Base-by-base conservation (phyloP, 92 coral and sea anemone genomes). In the Zoanthus sansibaricus region DNA sequence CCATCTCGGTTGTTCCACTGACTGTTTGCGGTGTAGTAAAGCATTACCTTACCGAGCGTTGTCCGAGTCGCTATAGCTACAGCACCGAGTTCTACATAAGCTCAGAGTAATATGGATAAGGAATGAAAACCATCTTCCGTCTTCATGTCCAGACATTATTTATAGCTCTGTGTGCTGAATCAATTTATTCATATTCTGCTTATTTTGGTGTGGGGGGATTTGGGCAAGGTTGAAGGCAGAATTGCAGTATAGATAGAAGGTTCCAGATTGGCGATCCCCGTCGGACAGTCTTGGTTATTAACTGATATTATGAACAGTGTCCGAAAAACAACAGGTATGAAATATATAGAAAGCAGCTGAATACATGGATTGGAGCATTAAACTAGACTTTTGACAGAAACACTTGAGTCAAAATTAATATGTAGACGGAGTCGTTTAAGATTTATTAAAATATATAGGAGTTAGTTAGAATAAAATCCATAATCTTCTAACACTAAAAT, bases 1-100 rank as follows among this genome's bases (percentile, higher is more conserved):
- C 31, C 42, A 20, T 37, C 48, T 16, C 51, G 71, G 42, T 37
- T 37, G 42, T 17, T 55, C 47, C 70, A 3, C 58, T 47, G 18
- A 80, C 73, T 80, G 85, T 80, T 80, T 80, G 59, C 42, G 4
- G 42, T 67, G 85, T 31, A 66, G 85, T 13, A 25, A 48, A 76
- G 44, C 16, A 54, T 54, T 46, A 11, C 11, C 33, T 25, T 9
- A 4, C 58, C 30, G 56, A 54, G 33, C 72, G 84, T 62, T 52
- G 15, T 62, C 44, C 59, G 18, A n/a, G 49, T 80, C 85, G 74
- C 75, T 30, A 44, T 54, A 76, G 68, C 82, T 76, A 74, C 31
- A 16, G 51, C 44, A 17, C 10, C 25, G 56, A 13, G 13, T 44
- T 5, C 9, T 21, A 3, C 11, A 6, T 5, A 45, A 15, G 61